Evolutionary conservation across 2,888 invertebrate species (phyloP), one percentile per base, ranked within the genome.

Genomic region (Pomacea canaliculata): DNA sequence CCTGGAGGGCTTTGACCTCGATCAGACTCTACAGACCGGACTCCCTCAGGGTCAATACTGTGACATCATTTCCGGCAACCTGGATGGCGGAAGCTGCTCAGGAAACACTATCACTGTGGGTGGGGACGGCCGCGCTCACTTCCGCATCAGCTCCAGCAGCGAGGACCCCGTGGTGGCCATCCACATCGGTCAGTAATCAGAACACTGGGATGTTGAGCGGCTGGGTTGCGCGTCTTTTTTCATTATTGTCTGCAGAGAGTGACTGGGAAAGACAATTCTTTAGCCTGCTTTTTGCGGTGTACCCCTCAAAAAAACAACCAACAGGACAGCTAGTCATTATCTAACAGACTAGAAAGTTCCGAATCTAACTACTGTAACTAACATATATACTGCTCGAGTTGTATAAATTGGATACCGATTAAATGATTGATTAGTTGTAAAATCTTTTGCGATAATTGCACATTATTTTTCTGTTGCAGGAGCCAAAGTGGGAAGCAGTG

Each of bases 11-110:
- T 92, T 92, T 83, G 93, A 79, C 62, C 63, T 87, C 60, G 82
- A 85, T 77, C 79, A 80, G 71, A 84, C 79, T 67, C 72, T 91
- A 12, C 73, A 78, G 78, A 91, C 91, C 89, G 88, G 88, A 77
- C 92, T 96, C 59, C 94, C 95, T 0, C 92, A 93, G 70, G 97
- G 97, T 37, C 92, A 84, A 0, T 97, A 97, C 91, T 97, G 97
- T 89, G 96, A 97, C 90, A 92, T 97, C 37, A 95, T 96, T 82
- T 94, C 94, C n/a, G 96, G 96, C 0, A 90, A 91, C 70, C 82
- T 85, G 48, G 82, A 81, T 49, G 83, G 84, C 74, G 84, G 92
- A 76, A 85, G 86, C 0, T 96, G 95, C 85, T 94, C 94, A 0
- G 95, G 95, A 48, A 94, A 93, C 83, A 90, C 91, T 0, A 76